Percentiles rank a stretch among this genome's conserved stretches.
phyloP scores from a whole-genome alignment of 2,888 invertebrate genomes.

The Himalopsyche kuldschensis region DNA sequence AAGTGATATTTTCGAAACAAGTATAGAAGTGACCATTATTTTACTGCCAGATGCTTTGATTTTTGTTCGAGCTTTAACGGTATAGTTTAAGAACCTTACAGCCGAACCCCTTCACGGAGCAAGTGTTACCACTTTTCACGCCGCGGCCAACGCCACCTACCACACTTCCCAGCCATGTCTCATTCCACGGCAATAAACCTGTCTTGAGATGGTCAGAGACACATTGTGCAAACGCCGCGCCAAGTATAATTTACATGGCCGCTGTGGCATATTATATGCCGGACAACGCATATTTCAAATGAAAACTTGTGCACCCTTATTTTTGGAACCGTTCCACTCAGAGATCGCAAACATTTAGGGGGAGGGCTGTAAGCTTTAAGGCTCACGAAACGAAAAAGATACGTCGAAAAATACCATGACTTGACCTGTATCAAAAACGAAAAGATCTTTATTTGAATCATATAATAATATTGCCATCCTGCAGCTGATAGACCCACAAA shows the following conservation, averaged over 20 bases:
- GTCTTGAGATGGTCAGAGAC: constrained; percentile 41
- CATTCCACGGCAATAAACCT: constrained; percentile 44
- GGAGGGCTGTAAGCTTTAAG: no score
- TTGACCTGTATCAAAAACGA: no score
- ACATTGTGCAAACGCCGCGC: neutral
- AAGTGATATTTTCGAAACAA: no score
- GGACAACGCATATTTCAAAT: neutral
- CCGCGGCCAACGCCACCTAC: constrained; percentile 14
- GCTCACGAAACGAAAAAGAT: no score
- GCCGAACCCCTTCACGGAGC: neutral
- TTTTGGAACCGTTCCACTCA: neutral
- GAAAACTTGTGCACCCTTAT: neutral
- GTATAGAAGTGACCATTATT: no score
- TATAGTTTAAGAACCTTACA: neutral
- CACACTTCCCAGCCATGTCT: constrained; percentile 32
- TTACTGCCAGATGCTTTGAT: neutral
- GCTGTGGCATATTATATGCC: constrained; percentile 8
- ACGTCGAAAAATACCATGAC: no score
- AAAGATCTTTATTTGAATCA: no score
- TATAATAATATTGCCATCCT: no score
- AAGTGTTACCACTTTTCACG: neutral
- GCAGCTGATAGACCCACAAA: no score
- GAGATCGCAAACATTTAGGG: neutral
- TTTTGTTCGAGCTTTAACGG: neutral
- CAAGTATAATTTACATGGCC: constrained; percentile 20